Evolutionary conservation across 2,113 vertebrate genomes (phyloP).

Genomic region (Merops nubicus): DNA sequence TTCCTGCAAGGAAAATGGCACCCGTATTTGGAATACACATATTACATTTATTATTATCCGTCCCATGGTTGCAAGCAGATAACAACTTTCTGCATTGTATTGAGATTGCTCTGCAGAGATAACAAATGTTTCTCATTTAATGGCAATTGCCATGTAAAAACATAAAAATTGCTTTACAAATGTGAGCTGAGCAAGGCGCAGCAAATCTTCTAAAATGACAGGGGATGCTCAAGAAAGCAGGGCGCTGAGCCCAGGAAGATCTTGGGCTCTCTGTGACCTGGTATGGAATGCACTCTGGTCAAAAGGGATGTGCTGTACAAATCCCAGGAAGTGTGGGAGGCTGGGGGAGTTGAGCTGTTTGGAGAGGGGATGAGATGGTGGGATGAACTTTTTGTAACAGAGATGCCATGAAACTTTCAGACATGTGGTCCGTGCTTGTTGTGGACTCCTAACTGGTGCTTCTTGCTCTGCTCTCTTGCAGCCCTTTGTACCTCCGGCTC

Average conservation of each 20-base stretch:
- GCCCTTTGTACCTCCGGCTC: neutral
- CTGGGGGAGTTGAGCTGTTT: accelerated
- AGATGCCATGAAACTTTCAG: neutral
- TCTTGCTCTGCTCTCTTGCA: neutral
- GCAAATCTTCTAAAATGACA: neutral
- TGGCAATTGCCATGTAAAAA: neutral
- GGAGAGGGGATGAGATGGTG: neutral
- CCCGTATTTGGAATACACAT: neutral
- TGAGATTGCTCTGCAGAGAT: neutral
- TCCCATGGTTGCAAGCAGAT: neutral
- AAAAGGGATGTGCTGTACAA: neutral
- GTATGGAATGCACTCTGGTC: neutral
- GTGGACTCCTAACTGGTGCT: neutral
- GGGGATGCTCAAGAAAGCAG: neutral
- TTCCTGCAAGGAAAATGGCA: neutral
- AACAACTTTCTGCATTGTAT: neutral
- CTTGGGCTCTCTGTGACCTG: neutral
- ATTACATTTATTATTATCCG: neutral
- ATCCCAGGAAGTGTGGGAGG: neutral
- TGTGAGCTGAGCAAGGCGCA: accelerated
- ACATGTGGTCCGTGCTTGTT: accelerated
- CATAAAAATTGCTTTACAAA: neutral
- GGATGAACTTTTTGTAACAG: neutral
- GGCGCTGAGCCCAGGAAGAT: neutral
- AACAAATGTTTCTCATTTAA: neutral